A percentile compares a stretch with the other conserved stretches of the same genome.
Conservation (phyloP, 2,888 invertebrate genomes). For the Palloptera scutellata region DNA sequence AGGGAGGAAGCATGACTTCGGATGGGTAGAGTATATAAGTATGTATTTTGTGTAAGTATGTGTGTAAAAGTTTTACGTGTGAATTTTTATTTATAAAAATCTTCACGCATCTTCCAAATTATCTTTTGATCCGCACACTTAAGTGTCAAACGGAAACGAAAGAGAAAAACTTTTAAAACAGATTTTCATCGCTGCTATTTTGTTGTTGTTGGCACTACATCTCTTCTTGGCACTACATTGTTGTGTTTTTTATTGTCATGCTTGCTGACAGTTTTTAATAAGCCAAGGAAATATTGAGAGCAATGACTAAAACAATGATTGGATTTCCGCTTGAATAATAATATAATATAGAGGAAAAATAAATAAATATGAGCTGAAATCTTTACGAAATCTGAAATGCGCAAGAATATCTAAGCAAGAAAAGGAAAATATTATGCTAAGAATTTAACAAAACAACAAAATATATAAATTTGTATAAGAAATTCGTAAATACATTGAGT, state of each 20-base stretch:
- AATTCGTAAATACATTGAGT: neutral
- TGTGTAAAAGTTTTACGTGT: slow-evolving; percentile 13
- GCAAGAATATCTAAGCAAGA: neutral
- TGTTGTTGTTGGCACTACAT: slow-evolving; percentile 5
- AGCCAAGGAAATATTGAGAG: slow-evolving; percentile 30
- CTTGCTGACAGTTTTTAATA: slow-evolving; percentile 31
- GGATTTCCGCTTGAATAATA: slow-evolving; percentile 18
- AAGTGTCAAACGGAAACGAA: slow-evolving; percentile 42
- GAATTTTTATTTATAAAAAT: slow-evolving; percentile 50
- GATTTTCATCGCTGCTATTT: slow-evolving; percentile 5
- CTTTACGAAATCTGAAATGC: neutral
- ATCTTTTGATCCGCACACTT: slow-evolving; percentile 61
- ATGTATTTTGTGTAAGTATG: neutral
- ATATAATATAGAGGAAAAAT: neutral
- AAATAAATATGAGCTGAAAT: neutral
- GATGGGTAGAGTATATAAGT: too few species aligned
- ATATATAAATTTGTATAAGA: neutral
- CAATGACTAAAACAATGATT: slow-evolving; percentile 22
- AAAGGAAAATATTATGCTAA: neutral
- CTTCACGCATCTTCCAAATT: slow-evolving; percentile 60
- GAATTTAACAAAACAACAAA: neutral
- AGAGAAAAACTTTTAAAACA: slow-evolving; percentile 38
- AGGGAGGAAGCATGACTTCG: too few species aligned
- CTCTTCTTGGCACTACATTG: slow-evolving; percentile 1
- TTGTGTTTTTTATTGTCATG: slow-evolving; percentile 13